Percentiles rank a stretch among this genome's conserved stretches.
Conservation (phyloP, 2,113 vertebrate genomes). For the Microcebus tavaratra region DNA sequence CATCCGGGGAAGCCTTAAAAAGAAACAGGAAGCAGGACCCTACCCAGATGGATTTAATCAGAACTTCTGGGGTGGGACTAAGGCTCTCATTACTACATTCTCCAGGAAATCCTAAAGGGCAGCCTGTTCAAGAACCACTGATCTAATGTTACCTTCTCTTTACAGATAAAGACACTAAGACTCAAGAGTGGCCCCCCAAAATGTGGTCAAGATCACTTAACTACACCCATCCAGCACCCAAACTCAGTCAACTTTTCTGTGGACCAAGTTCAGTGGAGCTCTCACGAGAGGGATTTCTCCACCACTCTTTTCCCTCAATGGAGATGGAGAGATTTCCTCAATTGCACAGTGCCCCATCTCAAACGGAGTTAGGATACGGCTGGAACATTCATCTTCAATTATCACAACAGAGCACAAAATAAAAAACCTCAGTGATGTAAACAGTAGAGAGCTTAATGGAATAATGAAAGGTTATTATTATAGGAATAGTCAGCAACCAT, state of each 20-base stretch:
- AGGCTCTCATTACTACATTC: neutral
- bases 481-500: conserved; percentile 40
- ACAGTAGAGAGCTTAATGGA: conserved; percentile 61
- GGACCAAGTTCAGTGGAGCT: neutral
- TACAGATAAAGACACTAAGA: neutral
- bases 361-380: neutral
- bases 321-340: neutral
- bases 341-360: neutral
- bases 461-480: conserved; percentile 55
- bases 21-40: neutral
- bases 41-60: neutral
- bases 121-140: neutral
- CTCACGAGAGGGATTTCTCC: neutral
- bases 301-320: neutral
- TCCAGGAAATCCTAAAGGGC: neutral
- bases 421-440: conserved; percentile 61
- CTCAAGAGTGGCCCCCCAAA: neutral
- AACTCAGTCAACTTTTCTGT: neutral
- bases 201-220: neutral
- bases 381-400: conserved; percentile 22
- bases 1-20: neutral
- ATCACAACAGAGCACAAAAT: conserved; percentile 49
- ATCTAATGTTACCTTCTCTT: neutral
- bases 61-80: neutral
- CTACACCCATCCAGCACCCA: neutral